Conservation (phyloP, 2,888 invertebrate genomes). For the Athalia circularis region DNA sequence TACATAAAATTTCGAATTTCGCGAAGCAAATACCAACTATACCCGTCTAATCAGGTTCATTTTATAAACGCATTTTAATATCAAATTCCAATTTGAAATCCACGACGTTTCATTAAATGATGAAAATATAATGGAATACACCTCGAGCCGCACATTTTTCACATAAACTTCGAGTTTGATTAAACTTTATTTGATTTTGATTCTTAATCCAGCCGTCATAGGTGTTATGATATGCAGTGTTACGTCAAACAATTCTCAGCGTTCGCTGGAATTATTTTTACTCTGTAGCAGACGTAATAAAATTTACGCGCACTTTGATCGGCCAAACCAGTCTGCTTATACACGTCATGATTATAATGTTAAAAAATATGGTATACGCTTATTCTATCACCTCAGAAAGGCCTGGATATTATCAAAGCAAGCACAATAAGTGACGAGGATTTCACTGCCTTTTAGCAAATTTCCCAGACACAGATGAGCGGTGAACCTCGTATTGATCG, state of each 20-base stretch:
- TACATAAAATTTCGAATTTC: no score
- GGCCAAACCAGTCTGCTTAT: neutral
- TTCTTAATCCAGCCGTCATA: neutral
- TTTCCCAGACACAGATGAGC: constrained; percentile 35
- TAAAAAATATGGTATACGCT: neutral
- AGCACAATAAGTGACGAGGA: neutral
- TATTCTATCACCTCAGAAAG: no score
- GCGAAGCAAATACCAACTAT: no score
- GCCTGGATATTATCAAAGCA: no score
- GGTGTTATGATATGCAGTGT: neutral
- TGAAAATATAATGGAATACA: no score
- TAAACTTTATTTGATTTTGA: neutral
- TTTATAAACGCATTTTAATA: no score
- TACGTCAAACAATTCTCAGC: neutral
- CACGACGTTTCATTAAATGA: no score
- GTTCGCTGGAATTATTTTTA: neutral
- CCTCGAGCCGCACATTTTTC: no score
- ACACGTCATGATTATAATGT: neutral
- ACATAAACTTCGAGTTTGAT: neutral
- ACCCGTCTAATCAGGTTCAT: no score
- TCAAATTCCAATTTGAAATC: no score
- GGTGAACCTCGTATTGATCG: constrained; percentile 61
- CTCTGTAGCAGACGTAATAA: neutral
- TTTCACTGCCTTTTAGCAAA: constrained; percentile 19
- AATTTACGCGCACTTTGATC: constrained; percentile 14